Conservation (phyloP, 2,797 vertebrate genomes). For the Chelonia mydas region DNA sequence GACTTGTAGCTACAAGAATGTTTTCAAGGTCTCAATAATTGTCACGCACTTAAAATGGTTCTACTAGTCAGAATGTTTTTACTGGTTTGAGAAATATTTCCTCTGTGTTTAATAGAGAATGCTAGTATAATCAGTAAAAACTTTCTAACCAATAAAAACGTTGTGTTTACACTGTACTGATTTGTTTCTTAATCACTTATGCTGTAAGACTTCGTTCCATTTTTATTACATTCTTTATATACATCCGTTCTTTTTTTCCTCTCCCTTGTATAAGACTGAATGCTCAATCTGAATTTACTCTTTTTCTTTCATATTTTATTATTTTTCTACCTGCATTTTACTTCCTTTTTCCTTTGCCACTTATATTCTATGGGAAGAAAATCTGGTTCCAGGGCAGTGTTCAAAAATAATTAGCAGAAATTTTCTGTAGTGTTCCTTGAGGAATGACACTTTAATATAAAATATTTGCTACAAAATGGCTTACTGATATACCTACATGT, state of each 20-base stretch:
- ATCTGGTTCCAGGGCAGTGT: not conserved
- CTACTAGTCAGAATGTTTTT: not conserved
- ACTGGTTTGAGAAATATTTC: conserved; percentile 11
- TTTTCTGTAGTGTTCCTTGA: not conserved
- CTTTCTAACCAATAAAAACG: not conserved
- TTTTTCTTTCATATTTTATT: not conserved
- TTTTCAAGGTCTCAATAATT: not conserved
- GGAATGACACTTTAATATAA: not conserved
- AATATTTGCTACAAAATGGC: not conserved
- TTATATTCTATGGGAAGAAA: not conserved
- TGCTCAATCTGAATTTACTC: not conserved
- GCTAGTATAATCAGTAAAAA: not conserved
- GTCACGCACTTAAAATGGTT: not conserved
- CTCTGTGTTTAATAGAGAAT: conserved; percentile 2
- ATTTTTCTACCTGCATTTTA: not conserved
- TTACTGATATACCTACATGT: not conserved
- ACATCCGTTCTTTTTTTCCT: not conserved
- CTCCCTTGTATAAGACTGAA: not conserved
- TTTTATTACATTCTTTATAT: conserved; percentile 42
- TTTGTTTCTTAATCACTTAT: not conserved
- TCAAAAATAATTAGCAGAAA: not conserved
- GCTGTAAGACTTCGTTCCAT: not conserved
- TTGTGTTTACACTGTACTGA: not conserved
- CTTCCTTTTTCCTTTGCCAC: not conserved
- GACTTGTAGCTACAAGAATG: not conserved